Evolutionary conservation across 2,888 invertebrate species (phyloP), one percentile per base, ranked within the genome.

Genomic region (Stratiomys singularior): DNA sequence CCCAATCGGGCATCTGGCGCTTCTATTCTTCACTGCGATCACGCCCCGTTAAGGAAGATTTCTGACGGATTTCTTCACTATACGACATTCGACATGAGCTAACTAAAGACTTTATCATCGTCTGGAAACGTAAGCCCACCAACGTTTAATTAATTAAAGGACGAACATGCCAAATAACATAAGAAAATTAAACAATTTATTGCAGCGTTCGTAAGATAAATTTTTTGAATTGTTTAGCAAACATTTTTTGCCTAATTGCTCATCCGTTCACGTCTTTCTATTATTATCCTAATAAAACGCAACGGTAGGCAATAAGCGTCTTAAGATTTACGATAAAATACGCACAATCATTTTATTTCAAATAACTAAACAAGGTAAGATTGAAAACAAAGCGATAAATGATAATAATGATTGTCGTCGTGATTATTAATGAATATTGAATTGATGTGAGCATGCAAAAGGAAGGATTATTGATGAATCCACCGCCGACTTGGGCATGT

Each of bases 391-490:
- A 60, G 18, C 58, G 58, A 23, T 21, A 11, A 60, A 60, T 23
- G 25, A 60, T 60, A 21, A 25, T 7, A 9, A 7, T 60, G 58
- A 21, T 60, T 25, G 58, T 60, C 25, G 58, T 23, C 11, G 58
- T 60, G 58, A 25, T 60, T 60, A 60, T 60, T 60, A 60, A 60
- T 60, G 58, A 60, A 60, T 60, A 60, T 60, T 60, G 21, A 60
- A 60, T 60, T 60, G 18, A 60, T 23, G 21, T 60, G 58, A 3
- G 18, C 11, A 60, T 23, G 58, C 58, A 25, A 4, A 9, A 13
- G 58, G 2, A 60, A 18, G 37, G 37, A 37, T 37, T 37, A 9
- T 37, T 3, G 3, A 37, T 37, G 9, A 9, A 37, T 37, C 5
- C 37, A 37, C 9, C 3, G 37, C 37, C 37, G 5, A 9, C 3